A percentile compares a stretch with the other conserved stretches of the same genome.
Evolutionary conservation across 2,113 vertebrate genomes (phyloP).

Genomic region (Stegastes partitus): DNA sequence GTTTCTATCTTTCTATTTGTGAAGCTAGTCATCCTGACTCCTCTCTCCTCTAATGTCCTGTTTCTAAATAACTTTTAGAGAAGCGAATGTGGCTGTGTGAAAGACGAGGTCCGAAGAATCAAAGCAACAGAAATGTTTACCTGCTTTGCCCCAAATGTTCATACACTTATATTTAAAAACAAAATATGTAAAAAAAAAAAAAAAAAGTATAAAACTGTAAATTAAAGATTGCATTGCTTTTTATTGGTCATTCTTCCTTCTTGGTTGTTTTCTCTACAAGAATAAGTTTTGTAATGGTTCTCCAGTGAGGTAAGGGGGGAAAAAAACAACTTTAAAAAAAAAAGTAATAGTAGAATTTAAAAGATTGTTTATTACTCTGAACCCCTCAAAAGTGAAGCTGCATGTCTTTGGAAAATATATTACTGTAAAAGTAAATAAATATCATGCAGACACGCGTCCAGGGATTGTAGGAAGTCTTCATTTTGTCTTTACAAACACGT

Average conservation of each 20-base stretch:
- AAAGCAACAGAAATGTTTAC: conserved; percentile 37
- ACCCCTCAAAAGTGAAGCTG: too few species aligned
- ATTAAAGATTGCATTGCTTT: conserved; percentile 70
- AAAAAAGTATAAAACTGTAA: conserved; percentile 29
- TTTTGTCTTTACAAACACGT: too few species aligned
- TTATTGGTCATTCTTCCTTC: conserved; percentile 7
- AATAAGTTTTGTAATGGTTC: not conserved
- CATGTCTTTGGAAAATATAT: too few species aligned
- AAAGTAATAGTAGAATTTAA: too few species aligned
- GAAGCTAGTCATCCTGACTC: conserved; percentile 17
- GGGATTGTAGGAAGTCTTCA: too few species aligned
- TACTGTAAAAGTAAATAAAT: too few species aligned
- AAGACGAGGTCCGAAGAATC: conserved; percentile 22
- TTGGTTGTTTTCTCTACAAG: not conserved
- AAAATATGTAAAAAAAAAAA: conserved; percentile 34
- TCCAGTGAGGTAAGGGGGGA: not conserved
- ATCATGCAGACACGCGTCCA: too few species aligned
- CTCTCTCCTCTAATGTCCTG: conserved; percentile 19
- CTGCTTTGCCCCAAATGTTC: conserved; percentile 14
- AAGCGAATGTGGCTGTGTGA: conserved; percentile 33
- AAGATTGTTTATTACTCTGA: too few species aligned
- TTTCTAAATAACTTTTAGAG: conserved; percentile 30
- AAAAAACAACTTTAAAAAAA: too few species aligned
- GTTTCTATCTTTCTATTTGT: conserved; percentile 23
- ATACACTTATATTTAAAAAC: conserved; percentile 26